Base-by-base conservation (phyloP, 35 echinoderm and acorn worm species). In the Stichopus chloronotus region DNA sequence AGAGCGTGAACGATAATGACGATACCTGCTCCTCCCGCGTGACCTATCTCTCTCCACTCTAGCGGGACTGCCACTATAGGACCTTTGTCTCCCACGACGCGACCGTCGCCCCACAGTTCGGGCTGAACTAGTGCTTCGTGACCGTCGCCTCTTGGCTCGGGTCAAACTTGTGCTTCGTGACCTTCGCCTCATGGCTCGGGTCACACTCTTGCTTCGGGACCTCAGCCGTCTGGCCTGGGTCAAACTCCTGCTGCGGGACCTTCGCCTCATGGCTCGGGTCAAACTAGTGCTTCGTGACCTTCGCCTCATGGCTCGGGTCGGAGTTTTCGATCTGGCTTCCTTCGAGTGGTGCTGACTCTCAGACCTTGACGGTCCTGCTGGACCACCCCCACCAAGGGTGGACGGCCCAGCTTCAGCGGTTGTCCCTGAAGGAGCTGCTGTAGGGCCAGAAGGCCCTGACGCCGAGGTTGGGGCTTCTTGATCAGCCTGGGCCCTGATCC, bases 351-450 rank as follows among this genome's bases (percentile, higher is more conserved):
- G 72, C 8, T 13, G 72, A 16, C 72, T 6, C 72, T 8, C 72
- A 76, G 72, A 76, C 17, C 63, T n/a, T n/a, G 63, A 71, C 63
- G 63, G 63, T n/a, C 63, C 11, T 11, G 9, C 59, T 16, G 59
- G 59, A n/a, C 76, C 76, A 78, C 76, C 76, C 76, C 76, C 76
- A 78, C 76, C 76, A 78, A 78, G 76, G 76, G 76, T 22, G 76
- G 76, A 78, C 20, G 76, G 5, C 76, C 76, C 76, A n/a, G 76
- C 76, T 78, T 78, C 25, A 78, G 76, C 76, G 20, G 8, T 78
- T 22, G 76, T 78, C 76, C 76, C 76, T 78, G 76, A 78, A 78
- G 76, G 6, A 30, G 20, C 76, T 78, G 76, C 20, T 78, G 10
- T n/a, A 14, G 8, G 20, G 25, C 19, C 78, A 24, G n/a, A 30